Conservation (phyloP, 2,888 invertebrate genomes). For the Leistus spinibarbis region DNA sequence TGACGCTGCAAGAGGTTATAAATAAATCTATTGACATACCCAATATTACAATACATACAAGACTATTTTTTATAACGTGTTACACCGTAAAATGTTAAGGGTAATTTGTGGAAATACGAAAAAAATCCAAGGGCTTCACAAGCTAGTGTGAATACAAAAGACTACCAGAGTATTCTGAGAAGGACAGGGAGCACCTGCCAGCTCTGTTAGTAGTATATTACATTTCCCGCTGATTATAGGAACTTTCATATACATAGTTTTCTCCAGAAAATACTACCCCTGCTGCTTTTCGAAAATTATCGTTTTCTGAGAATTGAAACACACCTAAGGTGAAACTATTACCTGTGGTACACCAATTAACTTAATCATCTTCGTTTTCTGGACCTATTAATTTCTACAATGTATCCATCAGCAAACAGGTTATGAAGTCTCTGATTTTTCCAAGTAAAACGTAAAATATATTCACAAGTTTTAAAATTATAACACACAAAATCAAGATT, state of each 20-base stretch:
- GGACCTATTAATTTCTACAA: neutral
- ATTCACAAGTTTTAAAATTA: no score
- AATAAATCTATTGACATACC: no score
- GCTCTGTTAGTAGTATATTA: neutral
- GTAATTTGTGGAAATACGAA: neutral
- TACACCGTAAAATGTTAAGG: neutral
- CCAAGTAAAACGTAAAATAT: no score
- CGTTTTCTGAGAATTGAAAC: conserved; percentile 1
- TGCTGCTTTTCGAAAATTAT: neutral
- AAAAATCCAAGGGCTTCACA: neutral
- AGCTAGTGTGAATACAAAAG: neutral
- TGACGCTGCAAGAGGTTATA: no score
- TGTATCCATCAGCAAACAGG: neutral
- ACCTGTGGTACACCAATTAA: neutral
- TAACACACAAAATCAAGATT: neutral
- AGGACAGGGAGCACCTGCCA: conserved; percentile 1
- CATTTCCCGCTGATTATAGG: neutral
- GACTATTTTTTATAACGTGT: neutral
- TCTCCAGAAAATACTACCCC: neutral
- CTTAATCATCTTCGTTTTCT: conserved; percentile 8
- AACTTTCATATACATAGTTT: neutral
- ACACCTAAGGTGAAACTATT: neutral
- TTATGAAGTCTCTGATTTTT: neutral
- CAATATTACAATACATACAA: no score
- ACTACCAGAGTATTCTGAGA: neutral